phyloP scores from a whole-genome alignment of 1,140 invertebrate genomes.

The Scaptomyza hsui region DNA sequence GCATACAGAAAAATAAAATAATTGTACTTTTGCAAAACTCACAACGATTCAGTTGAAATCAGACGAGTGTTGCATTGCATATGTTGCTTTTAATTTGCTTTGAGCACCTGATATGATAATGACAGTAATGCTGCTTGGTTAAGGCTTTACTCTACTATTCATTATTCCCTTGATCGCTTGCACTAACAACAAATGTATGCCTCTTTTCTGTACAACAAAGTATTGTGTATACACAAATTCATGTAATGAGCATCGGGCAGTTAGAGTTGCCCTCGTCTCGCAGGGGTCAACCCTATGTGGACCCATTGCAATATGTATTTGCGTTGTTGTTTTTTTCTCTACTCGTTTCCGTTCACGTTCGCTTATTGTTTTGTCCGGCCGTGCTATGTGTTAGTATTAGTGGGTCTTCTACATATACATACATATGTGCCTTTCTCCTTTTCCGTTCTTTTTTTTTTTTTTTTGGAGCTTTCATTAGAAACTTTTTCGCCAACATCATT shows the following conservation, averaged over 20 bases:
- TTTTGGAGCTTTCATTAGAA: constrained; percentile 75
- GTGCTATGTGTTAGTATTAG: constrained; percentile 47
- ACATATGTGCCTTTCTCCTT: background rate
- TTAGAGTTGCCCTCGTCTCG: constrained; percentile 2
- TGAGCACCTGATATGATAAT: too few relatives aligned
- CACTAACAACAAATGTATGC: too few relatives aligned
- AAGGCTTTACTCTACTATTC: too few relatives aligned
- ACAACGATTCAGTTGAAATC: background rate
- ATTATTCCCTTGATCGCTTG: too few relatives aligned
- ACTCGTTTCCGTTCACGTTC: background rate
- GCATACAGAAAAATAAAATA: background rate
- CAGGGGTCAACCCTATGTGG: constrained; percentile 35
- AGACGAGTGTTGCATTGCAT: background rate
- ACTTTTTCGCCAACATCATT: constrained; percentile 66
- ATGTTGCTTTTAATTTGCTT: too few relatives aligned
- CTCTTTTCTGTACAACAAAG: too few relatives aligned
- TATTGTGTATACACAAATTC: too few relatives aligned
- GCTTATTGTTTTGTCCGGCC: constrained; percentile 18
- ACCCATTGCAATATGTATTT: constrained; percentile 20
- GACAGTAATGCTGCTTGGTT: too few relatives aligned
- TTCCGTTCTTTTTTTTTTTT: constrained; percentile 20
- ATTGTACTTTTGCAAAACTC: background rate
- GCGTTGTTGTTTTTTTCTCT: constrained; percentile 12
- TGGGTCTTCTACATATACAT: constrained; percentile 19
- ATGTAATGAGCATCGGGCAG: constrained; percentile 52